A percentile compares a stretch with the other conserved stretches of the same genome.
Evolutionary conservation across 2,888 invertebrate species (phyloP).

Genomic region (Nineta flava): DNA sequence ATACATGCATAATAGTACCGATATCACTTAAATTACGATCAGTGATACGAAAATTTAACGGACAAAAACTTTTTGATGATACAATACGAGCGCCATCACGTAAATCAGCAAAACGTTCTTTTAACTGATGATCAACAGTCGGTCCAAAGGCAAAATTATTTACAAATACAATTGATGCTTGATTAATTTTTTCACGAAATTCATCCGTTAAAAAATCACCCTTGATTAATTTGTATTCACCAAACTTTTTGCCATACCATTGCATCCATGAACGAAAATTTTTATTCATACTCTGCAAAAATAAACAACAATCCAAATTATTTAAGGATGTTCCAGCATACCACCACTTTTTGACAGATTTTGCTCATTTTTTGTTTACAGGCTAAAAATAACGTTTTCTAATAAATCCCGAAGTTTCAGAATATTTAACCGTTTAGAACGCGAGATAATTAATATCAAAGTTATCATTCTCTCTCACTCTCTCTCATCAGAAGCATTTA

Average conservation of each 20-base stretch:
- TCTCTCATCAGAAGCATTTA: too few species aligned
- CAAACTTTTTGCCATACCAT: conserved; percentile 93
- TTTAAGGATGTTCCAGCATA: not conserved
- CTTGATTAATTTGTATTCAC: conserved; percentile 80
- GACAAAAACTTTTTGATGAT: conserved; percentile 97
- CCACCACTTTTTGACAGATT: too few species aligned
- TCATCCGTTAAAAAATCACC: conserved; percentile 91
- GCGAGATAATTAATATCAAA: too few species aligned
- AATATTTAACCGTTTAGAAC: too few species aligned
- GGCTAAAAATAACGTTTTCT: too few species aligned
- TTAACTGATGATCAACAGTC: conserved; percentile 89
- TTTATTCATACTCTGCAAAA: conserved; percentile 61
- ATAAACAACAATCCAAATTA: not conserved
- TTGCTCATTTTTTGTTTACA: too few species aligned
- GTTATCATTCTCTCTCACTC: too few species aligned
- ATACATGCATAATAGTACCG: conserved; percentile 97
- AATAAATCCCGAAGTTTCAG: too few species aligned
- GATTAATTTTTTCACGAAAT: conserved; percentile 85
- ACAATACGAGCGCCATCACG: conserved; percentile 92
- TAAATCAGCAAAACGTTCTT: conserved; percentile 90
- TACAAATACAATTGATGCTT: conserved; percentile 92
- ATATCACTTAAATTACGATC: conserved; percentile 96
- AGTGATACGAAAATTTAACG: conserved; percentile 95
- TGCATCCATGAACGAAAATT: conserved; percentile 91
- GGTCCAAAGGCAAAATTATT: conserved; percentile 99